These are phyloP conservation scores for Cheilinus undulatus DNA, from an alignment of 2,113 vertebrate genomes.

Conservation along the genomic window DNA sequence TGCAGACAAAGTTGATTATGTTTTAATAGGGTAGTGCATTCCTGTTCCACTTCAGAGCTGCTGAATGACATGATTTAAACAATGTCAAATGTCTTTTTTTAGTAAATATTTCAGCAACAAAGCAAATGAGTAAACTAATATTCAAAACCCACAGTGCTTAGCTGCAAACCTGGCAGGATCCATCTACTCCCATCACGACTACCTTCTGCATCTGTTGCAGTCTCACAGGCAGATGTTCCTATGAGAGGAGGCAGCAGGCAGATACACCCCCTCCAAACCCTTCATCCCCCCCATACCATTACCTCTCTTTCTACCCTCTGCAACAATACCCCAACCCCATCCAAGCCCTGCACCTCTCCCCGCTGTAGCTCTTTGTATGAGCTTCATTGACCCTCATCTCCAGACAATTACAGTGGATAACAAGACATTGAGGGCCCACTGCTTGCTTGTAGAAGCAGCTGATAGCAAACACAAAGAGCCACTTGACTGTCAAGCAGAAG, in stretches of 20 bases:
- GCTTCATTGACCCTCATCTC: constrained; percentile 69
- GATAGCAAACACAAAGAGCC: constrained; percentile 37
- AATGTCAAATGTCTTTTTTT: not conserved
- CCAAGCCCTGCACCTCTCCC: constrained; percentile 26
- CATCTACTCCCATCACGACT: constrained; percentile 31
- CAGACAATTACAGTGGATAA: constrained; percentile 66
- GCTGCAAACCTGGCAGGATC: constrained; percentile 30
- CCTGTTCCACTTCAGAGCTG: not conserved
- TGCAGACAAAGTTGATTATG: constrained; percentile 21
- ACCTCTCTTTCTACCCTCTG: constrained; percentile 56
- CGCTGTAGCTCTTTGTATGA: constrained; percentile 48
- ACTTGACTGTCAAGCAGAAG: constrained; percentile 19
- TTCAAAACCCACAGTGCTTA: constrained; percentile 20
- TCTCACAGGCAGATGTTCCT: constrained; percentile 76
- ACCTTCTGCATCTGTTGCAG: constrained; percentile 74
- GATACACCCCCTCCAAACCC: constrained; percentile 33
- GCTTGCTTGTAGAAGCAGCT: constrained; percentile 29
- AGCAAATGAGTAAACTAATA: constrained; percentile 9
- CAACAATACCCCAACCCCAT: constrained; percentile 44
- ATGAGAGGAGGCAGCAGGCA: constrained; percentile 70
- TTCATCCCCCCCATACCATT: constrained; percentile 42
- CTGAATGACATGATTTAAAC: not conserved
- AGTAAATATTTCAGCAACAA: not conserved
- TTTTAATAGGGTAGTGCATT: not conserved
- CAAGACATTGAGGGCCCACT: constrained; percentile 37